Evolutionary conservation across 2,113 vertebrate genomes (phyloP).

Genomic region (Cryptomyrus ogoouensis): DNA sequence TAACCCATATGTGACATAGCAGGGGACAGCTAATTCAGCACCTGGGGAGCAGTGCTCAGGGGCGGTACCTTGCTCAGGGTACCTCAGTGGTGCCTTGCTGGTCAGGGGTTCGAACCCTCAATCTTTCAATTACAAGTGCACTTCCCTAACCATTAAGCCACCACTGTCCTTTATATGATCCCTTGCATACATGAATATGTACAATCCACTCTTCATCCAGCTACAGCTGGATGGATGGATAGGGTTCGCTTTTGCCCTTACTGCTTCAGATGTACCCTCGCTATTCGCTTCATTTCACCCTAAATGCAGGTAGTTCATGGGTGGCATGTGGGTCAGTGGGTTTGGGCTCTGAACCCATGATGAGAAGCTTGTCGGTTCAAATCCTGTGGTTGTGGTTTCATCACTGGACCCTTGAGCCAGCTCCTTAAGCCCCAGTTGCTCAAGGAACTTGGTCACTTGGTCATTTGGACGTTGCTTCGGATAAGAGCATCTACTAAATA

Average conservation of each 20-base stretch:
- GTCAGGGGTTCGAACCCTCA: too few relatives aligned
- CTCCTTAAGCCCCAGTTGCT: neutral
- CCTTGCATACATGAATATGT: neutral
- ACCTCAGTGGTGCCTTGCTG: too few relatives aligned
- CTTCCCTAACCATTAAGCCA: too few relatives aligned
- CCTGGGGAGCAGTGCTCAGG: too few relatives aligned
- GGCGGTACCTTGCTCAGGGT: too few relatives aligned
- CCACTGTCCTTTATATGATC: neutral
- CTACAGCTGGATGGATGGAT: neutral
- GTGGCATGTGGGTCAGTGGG: neutral
- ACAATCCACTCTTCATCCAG: neutral
- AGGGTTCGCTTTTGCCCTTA: neutral
- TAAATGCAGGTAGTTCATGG: neutral
- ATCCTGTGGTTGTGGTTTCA: neutral
- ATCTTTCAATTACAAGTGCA: too few relatives aligned
- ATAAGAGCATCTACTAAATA: neutral
- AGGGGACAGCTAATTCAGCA: too few relatives aligned
- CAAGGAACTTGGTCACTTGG: neutral
- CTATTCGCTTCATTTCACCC: neutral
- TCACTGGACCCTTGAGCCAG: neutral
- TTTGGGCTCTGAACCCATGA: neutral
- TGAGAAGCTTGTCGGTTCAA: neutral
- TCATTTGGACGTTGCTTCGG: neutral
- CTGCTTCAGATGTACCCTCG: neutral
- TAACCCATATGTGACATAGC: too few relatives aligned